Base-by-base conservation (phyloP, 2,797 vertebrate species). In the Xenops minutus region DNA sequence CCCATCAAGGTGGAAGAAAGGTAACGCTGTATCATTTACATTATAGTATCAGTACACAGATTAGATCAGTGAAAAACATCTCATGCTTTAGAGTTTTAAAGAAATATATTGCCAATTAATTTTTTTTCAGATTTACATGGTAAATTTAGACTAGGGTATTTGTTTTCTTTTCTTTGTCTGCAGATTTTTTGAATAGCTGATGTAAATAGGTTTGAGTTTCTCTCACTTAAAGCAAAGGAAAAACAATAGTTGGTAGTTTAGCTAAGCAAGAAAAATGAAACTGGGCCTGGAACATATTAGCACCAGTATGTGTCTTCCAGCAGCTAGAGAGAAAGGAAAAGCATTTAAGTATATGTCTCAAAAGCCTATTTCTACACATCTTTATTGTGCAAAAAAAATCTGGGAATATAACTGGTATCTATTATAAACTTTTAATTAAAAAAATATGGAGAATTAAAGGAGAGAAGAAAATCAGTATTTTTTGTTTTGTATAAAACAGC, bases 371-470 rank as follows among this genome's bases (percentile, higher is more conserved):
- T 89, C 84, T 82, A 84, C 58, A 67, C 37, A 86, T 30, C 41
- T 94, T 87, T 76, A 71, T 66, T 87, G 56, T 69, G 80, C 72
- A 92, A 94, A 95, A 95, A 63, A 77, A 67, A 84, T 81, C 64
- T 71, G 18, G 16, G 49, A 85, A 79, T 7, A 13, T 36, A 80
- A 83, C 22, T 77, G 51, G 36, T 63, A 68, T 46, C 69, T 44
- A 63, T 23, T 34, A 71, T 18, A 43, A 86, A 51, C 24, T 74
- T 83, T 19, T 55, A 73, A 88, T 58, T 36, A 21, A 72, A 69
- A 62, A 34, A 18, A 3, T 11, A 34, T 7, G 41, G 23, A 36
- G 32, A 83, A 75, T 55, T 88, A 81, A 75, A 85, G 46, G 30
- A 84, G 14, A 82, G 14, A 54, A 63, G 29, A 68, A 48, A 75